These are phyloP conservation scores for Metellina segmentata DNA, from an alignment of 2,888 invertebrate genomes.

Conservation along the genomic window DNA sequence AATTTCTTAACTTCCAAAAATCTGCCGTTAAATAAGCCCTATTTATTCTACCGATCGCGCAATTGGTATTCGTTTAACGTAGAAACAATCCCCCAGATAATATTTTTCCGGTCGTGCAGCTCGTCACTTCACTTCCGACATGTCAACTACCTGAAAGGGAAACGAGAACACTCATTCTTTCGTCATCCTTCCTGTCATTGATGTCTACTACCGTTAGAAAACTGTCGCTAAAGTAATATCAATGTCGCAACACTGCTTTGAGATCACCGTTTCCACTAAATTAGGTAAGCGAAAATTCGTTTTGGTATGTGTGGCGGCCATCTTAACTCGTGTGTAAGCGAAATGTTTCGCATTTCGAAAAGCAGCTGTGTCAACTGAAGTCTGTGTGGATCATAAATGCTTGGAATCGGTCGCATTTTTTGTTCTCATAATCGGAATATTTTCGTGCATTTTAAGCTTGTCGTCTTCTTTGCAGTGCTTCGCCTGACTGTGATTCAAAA, in stretches of 20 bases:
- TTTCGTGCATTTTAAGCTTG: no score
- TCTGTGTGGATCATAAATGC: not conserved
- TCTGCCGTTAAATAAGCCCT: no score
- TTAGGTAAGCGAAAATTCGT: constrained; percentile 5
- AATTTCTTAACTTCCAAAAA: no score
- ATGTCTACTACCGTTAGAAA: not conserved
- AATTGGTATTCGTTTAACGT: no score
- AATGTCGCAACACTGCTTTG: not conserved
- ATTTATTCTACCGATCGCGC: no score
- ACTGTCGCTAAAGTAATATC: not conserved
- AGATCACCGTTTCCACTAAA: not conserved
- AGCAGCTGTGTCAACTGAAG: constrained; percentile 29
- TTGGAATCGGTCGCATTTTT: not conserved
- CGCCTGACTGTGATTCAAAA: no score
- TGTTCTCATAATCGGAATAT: not conserved
- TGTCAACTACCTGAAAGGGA: constrained; percentile 7
- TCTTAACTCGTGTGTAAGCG: constrained; percentile 3
- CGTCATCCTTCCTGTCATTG: constrained; percentile 33
- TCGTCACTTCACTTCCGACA: not conserved
- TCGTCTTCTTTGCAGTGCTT: no score
- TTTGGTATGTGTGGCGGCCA: not conserved
- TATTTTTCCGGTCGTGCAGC: not conserved
- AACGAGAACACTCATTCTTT: constrained; percentile 2
- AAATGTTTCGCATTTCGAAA: constrained; percentile 9
- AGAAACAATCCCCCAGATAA: no score